Evolutionary conservation across 2,888 invertebrate genomes (phyloP).

Genomic region (Leucoma salicis): DNA sequence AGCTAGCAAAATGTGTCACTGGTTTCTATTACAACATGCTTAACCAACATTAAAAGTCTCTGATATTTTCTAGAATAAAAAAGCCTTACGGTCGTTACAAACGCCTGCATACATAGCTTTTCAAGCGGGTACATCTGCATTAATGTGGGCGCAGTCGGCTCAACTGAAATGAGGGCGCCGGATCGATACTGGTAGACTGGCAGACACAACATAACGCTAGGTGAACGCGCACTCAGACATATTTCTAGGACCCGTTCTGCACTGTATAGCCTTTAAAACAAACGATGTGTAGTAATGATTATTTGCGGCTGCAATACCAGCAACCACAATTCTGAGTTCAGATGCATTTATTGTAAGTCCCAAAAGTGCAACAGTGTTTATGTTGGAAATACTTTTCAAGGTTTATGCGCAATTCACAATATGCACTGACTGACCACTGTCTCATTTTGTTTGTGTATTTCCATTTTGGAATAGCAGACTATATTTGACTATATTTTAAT

Average conservation of each 20-base stretch:
- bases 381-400: constrained; percentile 18
- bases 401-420: constrained; percentile 14
- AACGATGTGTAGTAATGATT: constrained; percentile 18
- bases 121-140: constrained; percentile 51
- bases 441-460: constrained; percentile 17
- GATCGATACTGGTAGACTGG: constrained; percentile 81
- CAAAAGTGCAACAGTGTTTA: constrained; percentile 16
- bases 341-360: constrained; percentile 6
- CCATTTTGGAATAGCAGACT: not conserved
- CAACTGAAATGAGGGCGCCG: constrained; percentile 75
- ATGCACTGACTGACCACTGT: constrained; percentile 11
- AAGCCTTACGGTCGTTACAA: constrained; percentile 34
- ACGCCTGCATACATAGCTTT: constrained; percentile 39
- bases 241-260: constrained; percentile 20
- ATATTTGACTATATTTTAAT: not conserved
- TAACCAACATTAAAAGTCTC: constrained; percentile 25
- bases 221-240: constrained; percentile 27
- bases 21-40: no score
- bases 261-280: constrained; percentile 20
- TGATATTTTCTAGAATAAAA: constrained; percentile 22
- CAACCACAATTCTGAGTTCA: constrained; percentile 11
- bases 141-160: constrained; percentile 64
- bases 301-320: constrained; percentile 14
- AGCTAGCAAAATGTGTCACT: no score
- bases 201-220: constrained; percentile 62